Evolutionary conservation across 2,888 invertebrate species (phyloP).

Genomic region (Scelioninae gen. 1): DNA sequence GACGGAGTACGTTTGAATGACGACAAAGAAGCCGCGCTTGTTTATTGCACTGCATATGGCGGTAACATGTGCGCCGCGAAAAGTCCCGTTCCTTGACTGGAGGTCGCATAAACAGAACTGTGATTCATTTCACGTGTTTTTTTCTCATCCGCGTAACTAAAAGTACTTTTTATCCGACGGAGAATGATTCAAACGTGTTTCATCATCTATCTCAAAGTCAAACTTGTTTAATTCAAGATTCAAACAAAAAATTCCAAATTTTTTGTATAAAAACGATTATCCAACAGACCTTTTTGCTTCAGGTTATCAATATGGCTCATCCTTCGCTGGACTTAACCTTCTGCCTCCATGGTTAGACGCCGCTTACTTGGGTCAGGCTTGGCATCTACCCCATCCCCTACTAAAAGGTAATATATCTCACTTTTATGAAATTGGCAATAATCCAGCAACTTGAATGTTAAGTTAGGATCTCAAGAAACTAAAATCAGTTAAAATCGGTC

Average conservation of each 20-base stretch:
- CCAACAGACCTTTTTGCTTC: constrained; percentile 76
- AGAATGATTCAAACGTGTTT: constrained; percentile 8
- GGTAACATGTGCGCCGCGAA: constrained; percentile 80
- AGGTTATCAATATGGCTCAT: constrained; percentile 92
- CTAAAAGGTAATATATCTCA: constrained; percentile 89
- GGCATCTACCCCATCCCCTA: constrained; percentile 85
- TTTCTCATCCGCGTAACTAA: no score
- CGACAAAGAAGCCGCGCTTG: constrained; percentile 81
- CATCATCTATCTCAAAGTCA: no score
- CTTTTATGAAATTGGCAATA: no score
- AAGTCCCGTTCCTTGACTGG: constrained; percentile 70
- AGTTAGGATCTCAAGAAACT: no score
- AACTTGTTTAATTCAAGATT: no score
- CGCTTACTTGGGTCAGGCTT: constrained; percentile 91
- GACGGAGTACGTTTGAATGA: constrained; percentile 61
- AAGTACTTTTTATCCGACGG: not conserved
- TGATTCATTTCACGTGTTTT: no score
- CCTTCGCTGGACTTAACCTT: constrained; percentile 86
- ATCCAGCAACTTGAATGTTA: no score
- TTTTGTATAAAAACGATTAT: no score
- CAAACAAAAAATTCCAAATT: no score
- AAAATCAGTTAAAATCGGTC: no score
- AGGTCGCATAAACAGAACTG: constrained; percentile 73
- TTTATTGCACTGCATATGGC: constrained; percentile 83
- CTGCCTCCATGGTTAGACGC: constrained; percentile 94